Conservation (phyloP, 2,888 invertebrate genomes). For the Orgyia antiqua region DNA sequence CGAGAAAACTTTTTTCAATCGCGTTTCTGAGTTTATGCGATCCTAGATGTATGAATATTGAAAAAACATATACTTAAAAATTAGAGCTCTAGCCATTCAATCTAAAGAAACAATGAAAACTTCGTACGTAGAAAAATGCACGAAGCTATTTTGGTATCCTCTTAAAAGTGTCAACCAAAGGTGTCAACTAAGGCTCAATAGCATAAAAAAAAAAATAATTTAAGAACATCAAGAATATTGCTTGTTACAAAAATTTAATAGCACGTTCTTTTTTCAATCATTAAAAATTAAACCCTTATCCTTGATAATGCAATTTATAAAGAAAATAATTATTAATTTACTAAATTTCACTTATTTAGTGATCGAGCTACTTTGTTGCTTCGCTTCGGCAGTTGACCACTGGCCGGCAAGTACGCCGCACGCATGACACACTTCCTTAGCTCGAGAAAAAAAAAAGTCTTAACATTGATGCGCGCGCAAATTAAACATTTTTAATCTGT, state of each 20-base stretch:
- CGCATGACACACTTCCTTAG: conserved; percentile 31
- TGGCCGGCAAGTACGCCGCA: conserved; percentile 58
- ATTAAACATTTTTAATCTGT: conserved; percentile 20
- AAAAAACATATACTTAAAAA: too few species aligned
- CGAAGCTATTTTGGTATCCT: too few species aligned
- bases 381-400: conserved; percentile 59
- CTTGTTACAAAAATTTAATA: too few species aligned
- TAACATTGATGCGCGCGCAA: conserved; percentile 25
- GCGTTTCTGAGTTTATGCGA: too few species aligned
- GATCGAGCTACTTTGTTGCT: conserved; percentile 14
- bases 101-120: too few species aligned
- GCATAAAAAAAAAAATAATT: not conserved
- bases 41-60: too few species aligned
- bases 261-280: too few species aligned
- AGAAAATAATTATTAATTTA: not conserved
- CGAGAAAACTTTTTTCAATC: too few species aligned
- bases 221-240: too few species aligned
- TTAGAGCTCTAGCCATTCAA: too few species aligned
- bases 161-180: too few species aligned
- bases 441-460: conserved; percentile 19
- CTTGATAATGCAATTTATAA: not conserved
- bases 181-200: not conserved
- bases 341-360: conserved; percentile 26
- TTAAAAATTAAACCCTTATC: not conserved
- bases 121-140: too few species aligned